These are phyloP conservation scores for Phocoena sinus DNA, from an alignment of 2,113 vertebrate genomes.

Conservation along the genomic window DNA sequence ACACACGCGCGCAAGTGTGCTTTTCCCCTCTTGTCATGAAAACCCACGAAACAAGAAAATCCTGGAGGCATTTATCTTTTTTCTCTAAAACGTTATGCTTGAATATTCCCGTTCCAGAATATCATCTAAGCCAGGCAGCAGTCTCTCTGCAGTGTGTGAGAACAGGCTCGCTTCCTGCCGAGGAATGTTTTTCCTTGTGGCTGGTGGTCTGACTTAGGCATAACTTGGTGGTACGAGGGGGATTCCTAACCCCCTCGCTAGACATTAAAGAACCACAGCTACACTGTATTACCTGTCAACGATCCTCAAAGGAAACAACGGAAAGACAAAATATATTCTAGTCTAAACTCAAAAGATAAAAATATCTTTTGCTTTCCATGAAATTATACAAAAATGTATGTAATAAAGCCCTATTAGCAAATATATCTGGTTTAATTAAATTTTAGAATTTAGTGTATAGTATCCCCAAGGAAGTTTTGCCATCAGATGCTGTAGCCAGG, in stretches of 20 bases:
- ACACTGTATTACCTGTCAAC: not conserved
- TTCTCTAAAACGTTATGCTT: not conserved
- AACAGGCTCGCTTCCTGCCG: not conserved
- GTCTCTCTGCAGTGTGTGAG: not conserved
- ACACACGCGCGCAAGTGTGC: too few species aligned
- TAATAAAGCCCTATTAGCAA: not conserved
- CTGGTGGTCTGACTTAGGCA: constrained; percentile 18
- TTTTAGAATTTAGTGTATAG: not conserved
- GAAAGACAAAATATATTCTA: not conserved
- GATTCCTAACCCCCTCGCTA: not conserved
- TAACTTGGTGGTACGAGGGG: not conserved
- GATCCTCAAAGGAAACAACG: not conserved
- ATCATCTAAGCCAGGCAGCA: not conserved
- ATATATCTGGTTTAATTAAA: not conserved
- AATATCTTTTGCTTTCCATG: not conserved
- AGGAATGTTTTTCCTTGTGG: constrained; percentile 27
- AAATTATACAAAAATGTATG: not conserved
- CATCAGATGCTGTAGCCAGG: not conserved
- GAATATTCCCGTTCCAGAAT: not conserved
- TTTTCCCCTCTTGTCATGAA: not conserved
- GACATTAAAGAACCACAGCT: not conserved
- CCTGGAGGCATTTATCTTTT: not conserved
- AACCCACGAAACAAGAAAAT: not conserved
- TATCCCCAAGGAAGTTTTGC: not conserved
- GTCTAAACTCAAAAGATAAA: constrained; percentile 30